Evolutionary conservation across 1,140 invertebrate species (phyloP), one percentile per base, ranked within the genome.

Genomic region (Microplitis mediator): DNA sequence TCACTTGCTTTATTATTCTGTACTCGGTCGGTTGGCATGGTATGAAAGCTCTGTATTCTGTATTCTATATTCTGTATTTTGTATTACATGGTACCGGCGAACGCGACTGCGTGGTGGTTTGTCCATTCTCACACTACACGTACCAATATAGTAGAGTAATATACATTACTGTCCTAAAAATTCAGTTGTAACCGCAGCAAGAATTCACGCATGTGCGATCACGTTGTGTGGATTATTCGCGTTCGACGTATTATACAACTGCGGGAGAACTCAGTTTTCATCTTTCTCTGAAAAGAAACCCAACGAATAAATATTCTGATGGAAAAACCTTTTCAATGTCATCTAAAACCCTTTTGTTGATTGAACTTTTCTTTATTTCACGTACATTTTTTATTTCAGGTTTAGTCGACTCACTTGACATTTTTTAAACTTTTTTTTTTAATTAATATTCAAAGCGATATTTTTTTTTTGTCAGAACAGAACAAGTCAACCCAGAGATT

Each of bases 131-230:
- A 60, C 52, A 50, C 14, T 9, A 8, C 52, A 72, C 34, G 63
- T 45, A 35, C n/a, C 9, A 45, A 11, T 45, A 50, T 14, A 50
- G n/a, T 8, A 66, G 14, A 51, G 8, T 36, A 39, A 23, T 39
- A 8, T 39, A 36, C 35, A 14, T 39, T 39, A 14, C 52, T 56
- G 35, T 54, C 72, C 51, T 65, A 50, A 64, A 74, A 64, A 74
- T 58, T 5, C 63, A 39, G 67, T 61, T 32, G 58, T 64, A 60
- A 61, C 35, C 62, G 54, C 45, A 36, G 71, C 50, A 60, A 65
- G 51, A 69, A 70, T 66, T 74, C 62, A 67, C 70, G 70, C 70
- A 72, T 72, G 70, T 72, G 62, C 62, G 70, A 58, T 64, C 70
- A 66, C 70, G 62, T 60, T 72, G 64, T 72, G 35, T 65, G 16